These are phyloP conservation scores for Sceloporus undulatus DNA, from an alignment of 2,113 vertebrate species.

Conservation along the genomic window DNA sequence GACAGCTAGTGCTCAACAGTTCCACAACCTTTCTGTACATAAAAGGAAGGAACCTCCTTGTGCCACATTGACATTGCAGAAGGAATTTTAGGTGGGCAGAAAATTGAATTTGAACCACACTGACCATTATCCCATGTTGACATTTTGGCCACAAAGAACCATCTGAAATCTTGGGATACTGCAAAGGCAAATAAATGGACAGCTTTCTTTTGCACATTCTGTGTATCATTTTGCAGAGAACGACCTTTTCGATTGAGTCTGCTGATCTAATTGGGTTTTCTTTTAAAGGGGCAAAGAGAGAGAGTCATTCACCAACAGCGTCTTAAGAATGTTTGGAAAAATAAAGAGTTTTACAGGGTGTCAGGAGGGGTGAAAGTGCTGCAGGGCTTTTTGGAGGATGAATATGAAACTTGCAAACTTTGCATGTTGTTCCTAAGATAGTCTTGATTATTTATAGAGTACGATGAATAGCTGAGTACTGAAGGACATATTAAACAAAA, in stretches of 20 bases:
- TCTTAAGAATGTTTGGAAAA: constrained; percentile 51
- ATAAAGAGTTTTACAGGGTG: constrained; percentile 56
- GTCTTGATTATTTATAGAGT: constrained; percentile 61
- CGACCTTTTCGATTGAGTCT: constrained; percentile 43
- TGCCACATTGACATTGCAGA: fast-evolving
- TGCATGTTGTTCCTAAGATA: constrained; percentile 56
- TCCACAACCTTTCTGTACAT: fast-evolving
- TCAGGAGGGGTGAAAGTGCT: constrained; percentile 43
- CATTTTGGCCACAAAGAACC: constrained; percentile 41
- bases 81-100: constrained; percentile 63
- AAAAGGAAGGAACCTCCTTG: fast-evolving
- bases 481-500: constrained; percentile 49
- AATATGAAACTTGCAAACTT: constrained; percentile 56
- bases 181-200: constrained; percentile 64
- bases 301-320: constrained; percentile 63
- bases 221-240: constrained; percentile 60
- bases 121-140: constrained; percentile 45
- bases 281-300: constrained; percentile 57
- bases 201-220: constrained; percentile 47
- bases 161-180: constrained; percentile 67
- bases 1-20: neutral
- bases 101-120: neutral
- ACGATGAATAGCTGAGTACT: constrained; percentile 50
- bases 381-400: constrained; percentile 53
- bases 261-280: constrained; percentile 65